Conservation (phyloP, 2,113 vertebrate species). For the Austrofundulus limnaeus region DNA sequence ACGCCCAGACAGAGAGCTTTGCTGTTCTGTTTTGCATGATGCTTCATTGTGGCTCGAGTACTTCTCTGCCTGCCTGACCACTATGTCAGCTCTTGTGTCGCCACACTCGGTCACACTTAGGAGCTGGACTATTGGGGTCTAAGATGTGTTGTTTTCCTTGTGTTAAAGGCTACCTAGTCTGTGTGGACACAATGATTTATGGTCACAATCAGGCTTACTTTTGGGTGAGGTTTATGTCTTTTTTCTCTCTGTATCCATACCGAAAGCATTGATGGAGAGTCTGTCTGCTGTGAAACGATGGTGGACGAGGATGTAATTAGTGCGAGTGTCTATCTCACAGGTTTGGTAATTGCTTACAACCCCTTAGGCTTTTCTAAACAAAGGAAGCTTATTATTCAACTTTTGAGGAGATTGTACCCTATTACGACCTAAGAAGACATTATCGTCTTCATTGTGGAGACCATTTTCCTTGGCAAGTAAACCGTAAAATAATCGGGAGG, state of each 20-base stretch:
- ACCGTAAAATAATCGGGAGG: slow-evolving; percentile 36
- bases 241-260: slow-evolving; percentile 19
- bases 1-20: slow-evolving; percentile 39
- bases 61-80: slow-evolving; percentile 44
- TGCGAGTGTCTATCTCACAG: slow-evolving; percentile 59
- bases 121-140: slow-evolving; percentile 42
- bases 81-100: slow-evolving; percentile 36
- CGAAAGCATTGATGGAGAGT: slow-evolving; percentile 49
- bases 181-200: slow-evolving; percentile 43
- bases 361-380: slow-evolving; percentile 67
- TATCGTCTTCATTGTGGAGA: slow-evolving; percentile 39
- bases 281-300: slow-evolving; percentile 44
- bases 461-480: slow-evolving; percentile 53
- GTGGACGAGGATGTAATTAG: slow-evolving; percentile 68
- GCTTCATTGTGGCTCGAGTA: slow-evolving; percentile 36
- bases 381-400: slow-evolving; percentile 67
- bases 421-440: slow-evolving; percentile 52
- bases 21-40: slow-evolving; percentile 58
- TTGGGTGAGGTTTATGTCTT: slow-evolving; percentile 27
- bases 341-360: slow-evolving; percentile 71
- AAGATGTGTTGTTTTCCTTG: slow-evolving; percentile 27
- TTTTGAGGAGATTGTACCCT: slow-evolving; percentile 53
- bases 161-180: slow-evolving; percentile 45
- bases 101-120: slow-evolving; percentile 48
- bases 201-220: slow-evolving; percentile 29